Conservation (phyloP, 2,113 vertebrate genomes). For the Lanius collurio region DNA sequence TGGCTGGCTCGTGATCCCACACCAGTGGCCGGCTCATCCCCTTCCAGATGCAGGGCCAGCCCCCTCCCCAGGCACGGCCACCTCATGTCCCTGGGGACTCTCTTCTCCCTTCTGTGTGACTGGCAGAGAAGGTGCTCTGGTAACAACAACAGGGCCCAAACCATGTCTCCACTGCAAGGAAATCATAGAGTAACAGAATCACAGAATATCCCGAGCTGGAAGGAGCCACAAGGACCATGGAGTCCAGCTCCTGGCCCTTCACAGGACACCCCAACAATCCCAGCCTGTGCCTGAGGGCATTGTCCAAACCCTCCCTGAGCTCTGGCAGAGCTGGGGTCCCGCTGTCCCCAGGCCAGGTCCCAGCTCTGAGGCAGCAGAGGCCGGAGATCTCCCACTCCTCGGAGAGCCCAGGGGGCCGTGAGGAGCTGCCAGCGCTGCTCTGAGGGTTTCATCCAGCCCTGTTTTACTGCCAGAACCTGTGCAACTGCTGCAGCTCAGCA, state of each 20-base stretch:
- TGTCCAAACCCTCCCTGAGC: not conserved
- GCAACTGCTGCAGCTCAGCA: not conserved
- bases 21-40: fast-evolving
- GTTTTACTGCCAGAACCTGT: fast-evolving
- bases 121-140: not conserved
- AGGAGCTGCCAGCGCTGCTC: fast-evolving
- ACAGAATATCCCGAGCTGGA: fast-evolving
- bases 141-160: fast-evolving
- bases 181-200: not conserved
- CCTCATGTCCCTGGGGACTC: fast-evolving
- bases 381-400: fast-evolving
- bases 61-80: not conserved
- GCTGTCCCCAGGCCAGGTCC: not conserved
- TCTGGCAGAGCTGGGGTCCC: fast-evolving
- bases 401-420: fast-evolving
- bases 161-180: fast-evolving
- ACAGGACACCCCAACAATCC: not conserved
- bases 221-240: not conserved
- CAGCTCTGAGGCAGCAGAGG: not conserved
- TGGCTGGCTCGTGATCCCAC: fast-evolving
- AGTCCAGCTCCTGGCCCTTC: not conserved
- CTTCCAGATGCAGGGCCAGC: fast-evolving
- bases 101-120: not conserved
- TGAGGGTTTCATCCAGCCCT: not conserved
- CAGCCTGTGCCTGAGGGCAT: not conserved